Evolutionary conservation across 2,113 vertebrate species (phyloP), one percentile per base, ranked within the genome.

Genomic region (Pituophis catenifer): DNA sequence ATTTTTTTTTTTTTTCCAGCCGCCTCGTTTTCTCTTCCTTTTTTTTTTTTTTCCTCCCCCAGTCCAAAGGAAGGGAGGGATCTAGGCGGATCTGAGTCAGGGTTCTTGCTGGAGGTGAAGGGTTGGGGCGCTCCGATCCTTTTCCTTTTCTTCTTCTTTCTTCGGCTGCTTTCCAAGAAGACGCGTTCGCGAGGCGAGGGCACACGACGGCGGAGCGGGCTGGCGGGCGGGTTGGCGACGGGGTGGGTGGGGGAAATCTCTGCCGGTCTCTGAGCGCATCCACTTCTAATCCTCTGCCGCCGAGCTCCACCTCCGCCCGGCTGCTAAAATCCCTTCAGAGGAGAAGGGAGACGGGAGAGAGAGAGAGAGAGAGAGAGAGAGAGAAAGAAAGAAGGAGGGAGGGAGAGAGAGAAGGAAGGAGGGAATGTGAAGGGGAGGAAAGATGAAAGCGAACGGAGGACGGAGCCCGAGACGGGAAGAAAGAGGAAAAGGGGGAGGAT

Each of bases 281-380:
- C 70, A n/a, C 89, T 86, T 33, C 89, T 90, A 90, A 53, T 86
- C 89, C 89, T 90, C 92, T 23, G 52, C 55, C 9, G 44, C 75
- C 70, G 19, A 90, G 89, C 92, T 90, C 88, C 92, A 62, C 92
- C 91, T 86, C 89, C 89, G n/a, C 21, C 92, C 92, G 70, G 8
- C 85, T 52, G 55, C 92, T 86, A 21, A 90, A 93, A 93, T 62
- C 89, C 89, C 52, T 90, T 86, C 59, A 62, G 19, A 19, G 52
- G 52, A 54, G 19, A 33, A 4, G 50, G 2, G 12, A 19, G 15
- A n/a, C 13, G 12, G 6, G 11, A 23, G 38, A 9, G 17, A 24
- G 1, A 11, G 2, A n/a, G n/a, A 3, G 8, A 17, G n/a, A 15
- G 24, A 13, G 9, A 38, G 24, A 21, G 65, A 10, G 33, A 44